Evolutionary conservation across 2,888 invertebrate genomes (phyloP).

Genomic region (Drosophila picticornis): DNA sequence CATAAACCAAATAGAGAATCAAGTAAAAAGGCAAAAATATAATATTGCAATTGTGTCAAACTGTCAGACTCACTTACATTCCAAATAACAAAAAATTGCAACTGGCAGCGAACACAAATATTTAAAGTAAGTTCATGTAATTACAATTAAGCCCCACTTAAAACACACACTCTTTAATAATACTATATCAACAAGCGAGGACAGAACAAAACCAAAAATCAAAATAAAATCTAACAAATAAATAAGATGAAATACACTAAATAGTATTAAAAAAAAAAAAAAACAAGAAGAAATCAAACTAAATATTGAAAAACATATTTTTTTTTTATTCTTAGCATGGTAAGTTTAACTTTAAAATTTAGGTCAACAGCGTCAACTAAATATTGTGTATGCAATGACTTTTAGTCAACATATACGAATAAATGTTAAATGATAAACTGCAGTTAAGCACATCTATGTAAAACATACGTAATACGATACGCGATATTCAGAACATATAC

Average conservation of each 20-base stretch:
- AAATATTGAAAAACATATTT: conserved; percentile 36
- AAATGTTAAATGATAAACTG: conserved; percentile 46
- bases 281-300: no score
- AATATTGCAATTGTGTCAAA: conserved; percentile 51
- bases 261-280: conserved; percentile 34
- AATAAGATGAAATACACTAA: conserved; percentile 30
- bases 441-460: conserved; percentile 39
- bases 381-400: conserved; percentile 40
- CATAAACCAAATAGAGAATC: conserved; percentile 10
- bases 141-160: conserved; percentile 49
- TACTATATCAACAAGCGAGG: conserved; percentile 37
- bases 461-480: conserved; percentile 21
- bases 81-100: conserved; percentile 48
- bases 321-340: conserved; percentile 61
- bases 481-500: conserved; percentile 9
- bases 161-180: conserved; percentile 31
- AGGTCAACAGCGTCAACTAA: conserved; percentile 42
- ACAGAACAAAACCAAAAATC: conserved; percentile 10
- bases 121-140: conserved; percentile 64
- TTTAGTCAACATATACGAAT: conserved; percentile 51
- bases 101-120: conserved; percentile 49
- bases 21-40: conserved; percentile 39
- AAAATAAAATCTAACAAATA: neutral
- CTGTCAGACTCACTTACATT: conserved; percentile 47
- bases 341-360: conserved; percentile 68